Conservation (phyloP, 2,888 invertebrate genomes). For the Bombylius discolor region DNA sequence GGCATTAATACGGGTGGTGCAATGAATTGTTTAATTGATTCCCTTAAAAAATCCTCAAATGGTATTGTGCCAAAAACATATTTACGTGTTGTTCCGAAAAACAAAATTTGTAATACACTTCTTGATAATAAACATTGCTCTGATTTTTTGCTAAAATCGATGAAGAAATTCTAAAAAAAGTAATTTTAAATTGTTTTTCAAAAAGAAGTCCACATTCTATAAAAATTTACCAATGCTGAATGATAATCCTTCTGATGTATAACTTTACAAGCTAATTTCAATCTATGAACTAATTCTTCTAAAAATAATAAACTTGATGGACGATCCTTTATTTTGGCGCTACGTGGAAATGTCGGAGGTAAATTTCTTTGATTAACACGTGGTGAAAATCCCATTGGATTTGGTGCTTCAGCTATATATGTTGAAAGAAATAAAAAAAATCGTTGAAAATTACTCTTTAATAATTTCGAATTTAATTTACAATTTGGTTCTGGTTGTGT, state of each 20-base stretch:
- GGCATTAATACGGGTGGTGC: constrained; percentile 77
- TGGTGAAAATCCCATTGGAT: constrained; percentile 90
- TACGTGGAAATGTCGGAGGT: constrained; percentile 97
- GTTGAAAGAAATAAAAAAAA: not conserved
- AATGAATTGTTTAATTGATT: constrained; percentile 76
- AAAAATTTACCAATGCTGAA: constrained; percentile 55
- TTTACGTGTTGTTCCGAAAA: constrained; percentile 39
- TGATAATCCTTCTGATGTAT: constrained; percentile 67
- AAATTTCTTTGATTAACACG: constrained; percentile 88
- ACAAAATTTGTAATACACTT: constrained; percentile 74
- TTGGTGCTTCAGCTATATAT: constrained; percentile 49
- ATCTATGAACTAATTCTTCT: constrained; percentile 65
- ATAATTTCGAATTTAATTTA: constrained; percentile 16
- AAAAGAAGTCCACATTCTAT: not conserved
- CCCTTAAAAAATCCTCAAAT: constrained; percentile 68
- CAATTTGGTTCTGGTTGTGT: constrained; percentile 47
- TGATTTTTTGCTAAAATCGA: constrained; percentile 76
- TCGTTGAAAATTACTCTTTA: too few relatives aligned
- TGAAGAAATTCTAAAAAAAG: constrained; percentile 68
- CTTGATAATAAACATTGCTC: constrained; percentile 85
- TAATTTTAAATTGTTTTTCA: not conserved
- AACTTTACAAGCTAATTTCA: constrained; percentile 71
- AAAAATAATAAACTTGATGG: constrained; percentile 56
- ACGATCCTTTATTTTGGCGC: constrained; percentile 76
- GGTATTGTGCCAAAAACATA: constrained; percentile 35